phyloP scores from a whole-genome alignment of 2,113 vertebrate genomes.

The Leptodactylus fuscus region DNA sequence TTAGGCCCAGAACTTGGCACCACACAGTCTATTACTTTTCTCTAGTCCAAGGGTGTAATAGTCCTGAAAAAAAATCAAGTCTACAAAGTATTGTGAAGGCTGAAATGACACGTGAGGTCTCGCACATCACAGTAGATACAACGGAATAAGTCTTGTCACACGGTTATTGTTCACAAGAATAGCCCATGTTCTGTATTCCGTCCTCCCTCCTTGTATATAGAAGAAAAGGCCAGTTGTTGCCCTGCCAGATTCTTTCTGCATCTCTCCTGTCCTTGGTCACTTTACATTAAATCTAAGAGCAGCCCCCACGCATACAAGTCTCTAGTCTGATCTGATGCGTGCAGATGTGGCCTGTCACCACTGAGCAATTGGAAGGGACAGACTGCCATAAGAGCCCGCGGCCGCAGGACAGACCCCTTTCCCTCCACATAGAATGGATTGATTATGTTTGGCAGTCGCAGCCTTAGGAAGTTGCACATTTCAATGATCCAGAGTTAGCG shows the following conservation, averaged over 20 bases:
- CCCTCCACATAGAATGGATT: background rate
- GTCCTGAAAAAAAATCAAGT: no score
- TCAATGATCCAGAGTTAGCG: constrained; percentile 8
- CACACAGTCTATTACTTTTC: no score
- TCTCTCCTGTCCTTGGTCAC: constrained; percentile 30
- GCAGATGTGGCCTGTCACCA: constrained; percentile 49
- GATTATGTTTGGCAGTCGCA: constrained; percentile 36
- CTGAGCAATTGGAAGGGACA: constrained; percentile 42
- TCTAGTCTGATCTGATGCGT: constrained; percentile 43
- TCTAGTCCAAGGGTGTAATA: no score
- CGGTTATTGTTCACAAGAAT: background rate
- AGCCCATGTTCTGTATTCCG: background rate
- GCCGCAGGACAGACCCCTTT: constrained; percentile 11
- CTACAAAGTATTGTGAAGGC: background rate
- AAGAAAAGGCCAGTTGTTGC: constrained; percentile 51
- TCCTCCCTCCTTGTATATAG: background rate
- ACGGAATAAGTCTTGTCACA: background rate
- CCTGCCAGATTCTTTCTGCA: constrained; percentile 24
- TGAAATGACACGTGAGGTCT: background rate
- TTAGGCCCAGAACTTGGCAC: no score
- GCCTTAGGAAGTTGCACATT: background rate
- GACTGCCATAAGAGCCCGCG: constrained; percentile 19
- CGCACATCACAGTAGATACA: background rate
- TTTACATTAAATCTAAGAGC: constrained; percentile 36
- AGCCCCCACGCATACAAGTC: constrained; percentile 6